Percentiles rank a stretch among this genome's conserved stretches.
Conservation (phyloP, 2,797 vertebrate genomes). For the Enteromius trimaculatus region DNA sequence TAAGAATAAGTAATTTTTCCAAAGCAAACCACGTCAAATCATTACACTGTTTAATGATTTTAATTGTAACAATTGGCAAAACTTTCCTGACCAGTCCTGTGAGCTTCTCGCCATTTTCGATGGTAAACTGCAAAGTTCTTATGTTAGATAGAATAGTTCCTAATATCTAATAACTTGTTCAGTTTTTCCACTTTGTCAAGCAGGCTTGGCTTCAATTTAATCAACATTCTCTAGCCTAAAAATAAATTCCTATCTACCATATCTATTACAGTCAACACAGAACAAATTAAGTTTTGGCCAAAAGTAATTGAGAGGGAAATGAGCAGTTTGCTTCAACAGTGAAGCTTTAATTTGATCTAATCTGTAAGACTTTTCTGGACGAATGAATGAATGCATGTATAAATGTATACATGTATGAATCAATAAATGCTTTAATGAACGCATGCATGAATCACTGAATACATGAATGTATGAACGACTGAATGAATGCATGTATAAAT, state of each 20-base stretch:
- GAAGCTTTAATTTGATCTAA: not conserved
- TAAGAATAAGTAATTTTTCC: not conserved
- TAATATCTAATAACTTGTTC: not conserved
- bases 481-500: no score
- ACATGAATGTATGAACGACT: not conserved
- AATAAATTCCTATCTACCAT: not conserved
- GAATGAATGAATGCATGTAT: no score
- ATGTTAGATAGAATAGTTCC: not conserved
- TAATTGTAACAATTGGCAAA: not conserved
- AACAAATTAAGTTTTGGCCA: not conserved
- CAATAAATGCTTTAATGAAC: no score
- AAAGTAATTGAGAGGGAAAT: not conserved
- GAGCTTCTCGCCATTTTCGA: not conserved
- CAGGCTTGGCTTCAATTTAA: conserved; percentile 11
- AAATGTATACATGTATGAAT: no score
- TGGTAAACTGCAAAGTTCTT: not conserved
- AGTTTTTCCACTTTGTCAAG: not conserved
- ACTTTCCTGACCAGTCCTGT: not conserved
- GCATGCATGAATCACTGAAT: not conserved
- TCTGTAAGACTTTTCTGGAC: not conserved
- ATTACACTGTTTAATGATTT: not conserved
- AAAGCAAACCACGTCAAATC: not conserved
- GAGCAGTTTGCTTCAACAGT: not conserved
- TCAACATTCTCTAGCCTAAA: not conserved
- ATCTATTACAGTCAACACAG: not conserved